Percentiles rank a stretch among this genome's conserved stretches.
Evolutionary conservation across 2,888 invertebrate species (phyloP).

Genomic region (Agriopis marginaria): DNA sequence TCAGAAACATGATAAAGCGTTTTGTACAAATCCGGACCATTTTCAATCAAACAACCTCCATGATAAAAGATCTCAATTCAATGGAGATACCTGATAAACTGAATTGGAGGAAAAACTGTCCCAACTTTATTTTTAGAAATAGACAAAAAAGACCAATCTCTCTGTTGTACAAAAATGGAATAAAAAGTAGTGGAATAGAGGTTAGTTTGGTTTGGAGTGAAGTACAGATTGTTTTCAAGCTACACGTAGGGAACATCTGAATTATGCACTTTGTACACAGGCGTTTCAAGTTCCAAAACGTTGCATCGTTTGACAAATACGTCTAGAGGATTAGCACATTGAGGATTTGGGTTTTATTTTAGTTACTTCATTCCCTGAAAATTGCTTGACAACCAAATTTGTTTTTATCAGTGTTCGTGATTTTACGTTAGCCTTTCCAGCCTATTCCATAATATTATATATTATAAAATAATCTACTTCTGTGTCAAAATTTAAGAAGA

Average conservation of each 20-base stretch:
- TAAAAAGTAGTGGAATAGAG: constrained; percentile 21
- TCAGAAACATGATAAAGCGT: constrained; percentile 20
- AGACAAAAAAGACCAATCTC: constrained; percentile 32
- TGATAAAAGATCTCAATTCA: constrained; percentile 32
- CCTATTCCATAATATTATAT: too few species aligned
- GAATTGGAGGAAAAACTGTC: constrained; percentile 35
- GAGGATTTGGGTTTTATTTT: not conserved
- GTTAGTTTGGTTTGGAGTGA: constrained; percentile 24
- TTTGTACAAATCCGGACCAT: constrained; percentile 24
- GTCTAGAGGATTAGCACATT: constrained; percentile 31
- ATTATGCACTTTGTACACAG: constrained; percentile 48
- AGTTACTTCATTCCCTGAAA: too few species aligned
- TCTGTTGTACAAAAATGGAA: constrained; percentile 23
- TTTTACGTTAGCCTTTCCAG: too few species aligned
- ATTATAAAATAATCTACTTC: too few species aligned
- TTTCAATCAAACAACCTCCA: constrained; percentile 32
- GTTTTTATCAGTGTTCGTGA: too few species aligned
- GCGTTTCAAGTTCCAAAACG: constrained; percentile 40
- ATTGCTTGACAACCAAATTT: too few species aligned
- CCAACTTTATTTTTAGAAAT: constrained; percentile 34
- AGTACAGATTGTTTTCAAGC: constrained; percentile 30
- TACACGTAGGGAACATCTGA: constrained; percentile 45
- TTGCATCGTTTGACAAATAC: constrained; percentile 44
- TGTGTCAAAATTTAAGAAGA: too few species aligned
- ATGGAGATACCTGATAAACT: constrained; percentile 38